These are phyloP conservation scores for Atta colombica DNA, from an alignment of 1,140 invertebrate species.

Conservation along the genomic window DNA sequence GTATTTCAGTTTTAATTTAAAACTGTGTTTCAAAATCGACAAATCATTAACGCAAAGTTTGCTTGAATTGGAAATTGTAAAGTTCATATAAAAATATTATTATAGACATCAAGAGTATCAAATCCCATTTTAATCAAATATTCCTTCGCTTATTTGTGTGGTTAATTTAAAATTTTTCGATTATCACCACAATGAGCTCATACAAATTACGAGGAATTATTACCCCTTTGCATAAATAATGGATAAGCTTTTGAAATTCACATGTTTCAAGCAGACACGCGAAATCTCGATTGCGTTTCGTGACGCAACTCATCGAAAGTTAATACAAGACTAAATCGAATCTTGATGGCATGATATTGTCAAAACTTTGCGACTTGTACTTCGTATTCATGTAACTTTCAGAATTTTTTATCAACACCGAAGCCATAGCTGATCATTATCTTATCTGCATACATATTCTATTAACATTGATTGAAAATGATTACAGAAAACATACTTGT, in stretches of 20 bases:
- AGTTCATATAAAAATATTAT: too few species aligned
- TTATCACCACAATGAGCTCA: conserved; percentile 8
- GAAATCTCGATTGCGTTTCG: conserved; percentile 74
- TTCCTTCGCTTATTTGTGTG: too few species aligned
- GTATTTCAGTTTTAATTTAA: too few species aligned
- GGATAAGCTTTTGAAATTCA: conserved; percentile 42
- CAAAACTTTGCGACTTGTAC: conserved; percentile 50
- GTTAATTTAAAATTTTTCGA: conserved; percentile 20
- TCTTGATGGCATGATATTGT: conserved; percentile 66
- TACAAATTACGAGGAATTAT: conserved; percentile 14
- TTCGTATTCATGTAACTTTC: conserved; percentile 43
- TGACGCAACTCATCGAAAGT: conserved; percentile 65
- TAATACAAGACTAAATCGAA: conserved; percentile 49
- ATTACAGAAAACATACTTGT: neutral
- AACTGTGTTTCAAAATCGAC: too few species aligned
- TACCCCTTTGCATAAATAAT: conserved; percentile 40
- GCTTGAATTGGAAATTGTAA: too few species aligned
- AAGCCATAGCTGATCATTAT: conserved; percentile 21
- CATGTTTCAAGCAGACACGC: conserved; percentile 53
- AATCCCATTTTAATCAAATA: too few species aligned
- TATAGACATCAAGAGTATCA: too few species aligned
- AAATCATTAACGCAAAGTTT: too few species aligned
- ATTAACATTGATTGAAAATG: neutral
- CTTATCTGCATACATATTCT: neutral
- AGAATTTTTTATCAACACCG: conserved; percentile 47